Percentiles rank a stretch among this genome's conserved stretches.
These are phyloP conservation scores for Notodonta ziczac DNA, from an alignment of 2,888 invertebrate species.

Conservation along the genomic window DNA sequence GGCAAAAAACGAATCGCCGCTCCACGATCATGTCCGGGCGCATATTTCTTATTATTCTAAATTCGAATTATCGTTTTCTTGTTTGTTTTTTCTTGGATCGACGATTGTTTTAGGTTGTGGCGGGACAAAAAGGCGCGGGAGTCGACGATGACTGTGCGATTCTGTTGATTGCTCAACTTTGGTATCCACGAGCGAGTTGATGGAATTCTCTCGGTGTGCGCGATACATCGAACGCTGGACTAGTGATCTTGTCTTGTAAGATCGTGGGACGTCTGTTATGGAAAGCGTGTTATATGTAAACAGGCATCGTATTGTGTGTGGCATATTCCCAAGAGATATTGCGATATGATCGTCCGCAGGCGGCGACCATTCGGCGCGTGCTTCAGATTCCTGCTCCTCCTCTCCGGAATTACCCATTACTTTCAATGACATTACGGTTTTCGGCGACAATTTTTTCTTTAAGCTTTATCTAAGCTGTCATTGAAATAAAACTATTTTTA, in stretches of 20 bases:
- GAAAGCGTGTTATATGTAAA: slow-evolving; percentile 40
- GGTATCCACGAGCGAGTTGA: slow-evolving; percentile 34
- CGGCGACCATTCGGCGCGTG: slow-evolving; percentile 77
- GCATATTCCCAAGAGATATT: slow-evolving; percentile 69
- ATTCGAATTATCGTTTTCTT: slow-evolving; percentile 72
- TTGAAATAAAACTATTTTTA: too few species aligned
- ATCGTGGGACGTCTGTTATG: slow-evolving; percentile 54
- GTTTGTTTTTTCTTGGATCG: slow-evolving; percentile 63
- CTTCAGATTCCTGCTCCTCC: slow-evolving; percentile 71
- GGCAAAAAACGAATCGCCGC: slow-evolving; percentile 74
- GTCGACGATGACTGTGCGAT: slow-evolving; percentile 73
- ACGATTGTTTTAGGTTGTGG: slow-evolving; percentile 75
- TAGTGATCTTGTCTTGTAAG: slow-evolving; percentile 43
- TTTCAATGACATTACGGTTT: slow-evolving; percentile 77
- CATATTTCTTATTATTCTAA: slow-evolving; percentile 69
- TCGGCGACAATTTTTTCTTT: slow-evolving; percentile 59
- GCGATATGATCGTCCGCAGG: slow-evolving; percentile 71
- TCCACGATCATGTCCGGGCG: slow-evolving; percentile 57
- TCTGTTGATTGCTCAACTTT: slow-evolving; percentile 52
- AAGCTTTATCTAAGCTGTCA: slow-evolving; percentile 69
- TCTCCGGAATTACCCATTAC: slow-evolving; percentile 78
- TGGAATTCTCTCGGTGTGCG: slow-evolving; percentile 43
- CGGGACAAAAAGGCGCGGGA: slow-evolving; percentile 68
- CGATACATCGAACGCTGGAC: slow-evolving; percentile 54
- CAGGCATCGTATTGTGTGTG: slow-evolving; percentile 49